Conservation (phyloP, 2,888 invertebrate genomes). For the Mycogona germanica region DNA sequence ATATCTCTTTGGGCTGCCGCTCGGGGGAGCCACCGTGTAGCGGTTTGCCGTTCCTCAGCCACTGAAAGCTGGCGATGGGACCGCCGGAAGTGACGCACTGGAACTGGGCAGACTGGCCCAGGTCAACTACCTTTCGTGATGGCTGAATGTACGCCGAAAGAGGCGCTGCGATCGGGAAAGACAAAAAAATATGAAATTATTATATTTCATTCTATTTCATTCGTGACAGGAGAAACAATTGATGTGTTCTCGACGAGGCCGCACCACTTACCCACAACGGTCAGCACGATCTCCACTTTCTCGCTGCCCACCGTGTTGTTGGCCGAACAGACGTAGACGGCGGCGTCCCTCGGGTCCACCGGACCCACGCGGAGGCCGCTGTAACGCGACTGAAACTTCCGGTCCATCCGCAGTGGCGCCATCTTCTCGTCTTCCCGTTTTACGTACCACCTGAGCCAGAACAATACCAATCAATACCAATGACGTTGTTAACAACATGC, state of each 20-base stretch:
- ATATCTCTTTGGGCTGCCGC: constrained; percentile 7
- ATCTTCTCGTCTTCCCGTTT: constrained; percentile 9
- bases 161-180: constrained; percentile 15
- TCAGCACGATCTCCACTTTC: constrained; percentile 81
- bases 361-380: constrained; percentile 51
- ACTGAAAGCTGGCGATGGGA: constrained; percentile 15
- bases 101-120: constrained; percentile 17
- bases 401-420: neutral
- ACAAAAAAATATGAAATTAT: neutral
- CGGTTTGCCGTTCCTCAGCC: constrained; percentile 18
- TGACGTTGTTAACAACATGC: no score
- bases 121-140: constrained; percentile 9
- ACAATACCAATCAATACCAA: no score
- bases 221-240: neutral
- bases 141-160: constrained; percentile 17
- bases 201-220: neutral
- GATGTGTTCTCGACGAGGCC: neutral
- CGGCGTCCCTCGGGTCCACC: constrained; percentile 83
- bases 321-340: constrained; percentile 86
- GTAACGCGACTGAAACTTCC: neutral
- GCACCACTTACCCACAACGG: constrained; percentile 53
- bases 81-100: constrained; percentile 16
- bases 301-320: constrained; percentile 88
- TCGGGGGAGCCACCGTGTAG: neutral
- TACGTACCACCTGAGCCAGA: constrained; percentile 8